Evolutionary conservation across 2,113 vertebrate genomes (phyloP), one percentile per base, ranked within the genome.

Genomic region (Lasiurus cinereus): DNA sequence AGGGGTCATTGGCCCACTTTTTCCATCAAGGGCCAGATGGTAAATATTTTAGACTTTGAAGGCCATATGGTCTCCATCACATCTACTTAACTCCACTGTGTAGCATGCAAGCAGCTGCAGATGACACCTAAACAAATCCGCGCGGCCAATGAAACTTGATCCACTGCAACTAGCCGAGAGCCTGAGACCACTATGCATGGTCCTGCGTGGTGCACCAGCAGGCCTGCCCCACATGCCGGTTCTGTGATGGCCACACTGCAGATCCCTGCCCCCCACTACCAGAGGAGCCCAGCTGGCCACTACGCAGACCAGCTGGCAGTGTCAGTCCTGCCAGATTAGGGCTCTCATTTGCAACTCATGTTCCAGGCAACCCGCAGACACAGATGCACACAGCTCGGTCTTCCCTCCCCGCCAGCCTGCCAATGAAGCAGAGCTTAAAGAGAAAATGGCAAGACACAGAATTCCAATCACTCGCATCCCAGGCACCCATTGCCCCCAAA

Each of bases 71-170:
- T 27, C 19, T 29, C 78, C 10, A n/a, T 18, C 18, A 1, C 66
- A 16, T 48, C 43, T 3, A 59, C 36, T 64, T 43, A 12, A 24
- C 5, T 2, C 93, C 52, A 19, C 84, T 7, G 0, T 8, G 6
- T 8, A 12, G 31, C 14, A 13, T 0, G 0, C n/a, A 15, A 56
- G 50, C 5, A 18, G n/a, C 80, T 73, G 15, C 5, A 48, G 46
- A 22, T 0, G 0, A 36, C 0, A 11, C 33, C 18, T 87, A 14
- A 24, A 13, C 33, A 36, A 16, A 27, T 4, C 2, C 6, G 0
- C 2, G 0, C 4, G 72, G 33, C 59, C n/a, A 8, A 6, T 39
- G 52, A 54, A 64, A 31, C 39, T 18, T 11, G 31, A 18, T 52
- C 59, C 43, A 3, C 16, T 39, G 59, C 50, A 43, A 46, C 0